phyloP scores from a whole-genome alignment of 2,888 invertebrate genomes.

The Epirrita christyi region DNA sequence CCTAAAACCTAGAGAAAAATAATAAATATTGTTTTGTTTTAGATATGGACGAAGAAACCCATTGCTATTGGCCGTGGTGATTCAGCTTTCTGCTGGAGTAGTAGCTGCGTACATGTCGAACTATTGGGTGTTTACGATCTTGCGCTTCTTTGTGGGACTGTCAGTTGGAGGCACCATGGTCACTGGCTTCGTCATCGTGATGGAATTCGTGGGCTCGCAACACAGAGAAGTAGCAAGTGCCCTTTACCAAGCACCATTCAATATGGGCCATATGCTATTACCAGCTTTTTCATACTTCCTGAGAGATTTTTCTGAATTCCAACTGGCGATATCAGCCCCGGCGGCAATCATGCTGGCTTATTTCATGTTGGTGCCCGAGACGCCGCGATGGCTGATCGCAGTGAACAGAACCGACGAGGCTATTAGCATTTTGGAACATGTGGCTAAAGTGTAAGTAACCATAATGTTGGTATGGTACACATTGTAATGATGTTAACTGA shows the following conservation, averaged over 20 bases:
- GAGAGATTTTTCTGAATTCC: conserved; percentile 87
- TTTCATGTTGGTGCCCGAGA: conserved; percentile 90
- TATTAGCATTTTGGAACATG: conserved; percentile 86
- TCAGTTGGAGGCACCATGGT: conserved; percentile 94
- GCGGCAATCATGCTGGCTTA: conserved; percentile 85
- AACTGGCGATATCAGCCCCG: conserved; percentile 87
- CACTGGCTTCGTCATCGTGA: conserved; percentile 83
- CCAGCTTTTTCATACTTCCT: conserved; percentile 86
- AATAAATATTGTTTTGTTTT: conserved; percentile 44
- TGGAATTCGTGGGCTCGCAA: conserved; percentile 87
- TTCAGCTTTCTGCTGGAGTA: conserved; percentile 89
- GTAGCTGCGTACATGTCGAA: conserved; percentile 88
- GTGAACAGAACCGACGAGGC: conserved; percentile 88
- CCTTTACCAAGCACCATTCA: conserved; percentile 88
- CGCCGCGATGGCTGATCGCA: conserved; percentile 92
- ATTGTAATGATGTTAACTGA: neutral
- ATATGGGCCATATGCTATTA: conserved; percentile 87
- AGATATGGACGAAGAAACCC: conserved; percentile 91
- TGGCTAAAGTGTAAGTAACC: conserved; percentile 79
- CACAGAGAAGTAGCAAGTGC: conserved; percentile 85
- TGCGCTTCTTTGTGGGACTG: conserved; percentile 88
- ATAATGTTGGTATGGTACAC: neutral
- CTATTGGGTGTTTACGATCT: conserved; percentile 85
- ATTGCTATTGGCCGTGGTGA: conserved; percentile 87
- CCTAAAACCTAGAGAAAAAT: too few species aligned